phyloP scores from a whole-genome alignment of 2,113 vertebrate genomes.

The Lathamus discolor region DNA sequence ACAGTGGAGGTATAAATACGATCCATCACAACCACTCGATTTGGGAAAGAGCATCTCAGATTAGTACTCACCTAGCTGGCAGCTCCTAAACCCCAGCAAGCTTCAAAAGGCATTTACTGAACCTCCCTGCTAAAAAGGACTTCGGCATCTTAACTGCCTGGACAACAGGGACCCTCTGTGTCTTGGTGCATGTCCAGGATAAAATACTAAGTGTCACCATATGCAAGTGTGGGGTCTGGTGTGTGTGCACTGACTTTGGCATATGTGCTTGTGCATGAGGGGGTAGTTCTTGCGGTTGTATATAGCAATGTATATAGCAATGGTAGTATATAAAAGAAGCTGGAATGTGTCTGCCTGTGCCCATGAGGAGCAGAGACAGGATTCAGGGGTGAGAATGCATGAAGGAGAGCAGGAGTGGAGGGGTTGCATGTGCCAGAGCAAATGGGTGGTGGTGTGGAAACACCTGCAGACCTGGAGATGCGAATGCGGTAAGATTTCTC shows the following conservation, averaged over 20 bases:
- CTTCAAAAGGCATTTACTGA: not conserved
- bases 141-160: not conserved
- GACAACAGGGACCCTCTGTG: not conserved
- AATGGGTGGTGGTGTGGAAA: not conserved
- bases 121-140: not conserved
- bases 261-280: accelerated
- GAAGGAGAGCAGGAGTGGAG: not conserved
- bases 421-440: not conserved
- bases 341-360: not conserved
- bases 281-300: not conserved
- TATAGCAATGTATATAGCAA: too few relatives aligned
- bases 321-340: not conserved
- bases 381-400: not conserved
- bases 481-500: not conserved
- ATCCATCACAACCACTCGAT: not conserved
- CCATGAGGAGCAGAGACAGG: not conserved
- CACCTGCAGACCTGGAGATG: not conserved
- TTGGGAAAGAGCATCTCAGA: not conserved
- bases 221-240: not conserved
- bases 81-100: not conserved
- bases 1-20: not conserved
- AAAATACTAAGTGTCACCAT: not conserved
- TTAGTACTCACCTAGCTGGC: not conserved
- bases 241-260: not conserved
- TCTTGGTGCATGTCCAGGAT: not conserved